phyloP scores from a whole-genome alignment of 1,140 invertebrate genomes.

The Heterodera carotae region DNA sequence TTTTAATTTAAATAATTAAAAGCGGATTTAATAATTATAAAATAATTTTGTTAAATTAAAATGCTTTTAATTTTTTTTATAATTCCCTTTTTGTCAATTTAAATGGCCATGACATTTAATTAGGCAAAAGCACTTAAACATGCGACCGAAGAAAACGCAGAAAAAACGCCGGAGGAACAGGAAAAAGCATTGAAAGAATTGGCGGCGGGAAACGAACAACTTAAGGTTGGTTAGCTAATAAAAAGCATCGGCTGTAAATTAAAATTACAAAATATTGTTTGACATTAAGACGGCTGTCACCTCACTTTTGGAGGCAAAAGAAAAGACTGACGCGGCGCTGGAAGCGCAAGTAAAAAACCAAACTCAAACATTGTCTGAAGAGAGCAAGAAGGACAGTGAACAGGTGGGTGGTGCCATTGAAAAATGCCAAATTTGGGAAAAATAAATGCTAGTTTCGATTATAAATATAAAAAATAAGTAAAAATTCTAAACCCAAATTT shows the following conservation, averaged over 20 bases:
- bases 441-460: too few relatives aligned
- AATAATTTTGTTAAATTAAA: too few relatives aligned
- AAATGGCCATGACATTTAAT: not conserved
- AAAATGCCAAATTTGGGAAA: not conserved
- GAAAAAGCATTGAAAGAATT: not conserved
- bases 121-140: not conserved
- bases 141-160: not conserved
- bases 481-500: too few relatives aligned
- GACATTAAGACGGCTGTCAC: not conserved
- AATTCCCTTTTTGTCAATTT: too few relatives aligned
- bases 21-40: too few relatives aligned
- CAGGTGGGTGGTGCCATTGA: not conserved
- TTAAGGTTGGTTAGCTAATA: not conserved
- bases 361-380: not conserved
- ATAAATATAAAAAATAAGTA: too few relatives aligned
- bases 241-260: not conserved
- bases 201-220: not conserved
- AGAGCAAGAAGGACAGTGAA: not conserved
- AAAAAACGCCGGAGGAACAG: not conserved
- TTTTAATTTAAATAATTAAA: not conserved
- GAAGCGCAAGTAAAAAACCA: not conserved
- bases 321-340: not conserved
- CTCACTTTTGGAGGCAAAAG: not conserved
- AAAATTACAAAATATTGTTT: too few relatives aligned
- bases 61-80: too few relatives aligned